Percentiles rank a stretch among this genome's conserved stretches.
Conservation (phyloP, 1,140 invertebrate genomes). For the Centruroides vittatus region DNA sequence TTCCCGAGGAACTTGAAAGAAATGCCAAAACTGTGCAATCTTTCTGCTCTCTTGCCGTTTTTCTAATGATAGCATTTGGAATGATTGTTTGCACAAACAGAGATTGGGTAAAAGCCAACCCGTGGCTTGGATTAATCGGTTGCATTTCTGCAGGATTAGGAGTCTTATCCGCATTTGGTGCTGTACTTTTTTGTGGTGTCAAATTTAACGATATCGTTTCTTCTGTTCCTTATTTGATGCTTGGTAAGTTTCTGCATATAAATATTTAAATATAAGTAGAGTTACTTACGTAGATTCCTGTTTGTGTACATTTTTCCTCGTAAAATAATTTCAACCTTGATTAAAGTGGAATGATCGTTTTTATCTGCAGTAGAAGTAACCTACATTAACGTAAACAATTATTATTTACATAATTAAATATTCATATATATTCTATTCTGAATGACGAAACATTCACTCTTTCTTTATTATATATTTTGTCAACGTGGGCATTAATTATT, state of each 20-base stretch:
- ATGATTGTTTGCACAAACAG: conserved; percentile 53
- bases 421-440: too few species aligned
- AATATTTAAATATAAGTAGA: too few species aligned
- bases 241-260: conserved; percentile 49
- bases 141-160: conserved; percentile 80
- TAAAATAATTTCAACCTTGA: too few species aligned
- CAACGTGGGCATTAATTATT: too few species aligned
- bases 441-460: too few species aligned
- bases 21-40: conserved; percentile 75
- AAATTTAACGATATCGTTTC: conserved; percentile 91
- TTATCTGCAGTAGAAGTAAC: too few species aligned
- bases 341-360: too few species aligned
- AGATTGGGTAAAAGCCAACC: conserved; percentile 75
- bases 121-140: conserved; percentile 76
- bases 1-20: conserved; percentile 74
- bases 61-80: conserved; percentile 49
- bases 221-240: conserved; percentile 83
- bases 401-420: too few species aligned
- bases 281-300: too few species aligned
- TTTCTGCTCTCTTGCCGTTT: conserved; percentile 70
- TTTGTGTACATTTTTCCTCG: too few species aligned
- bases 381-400: too few species aligned
- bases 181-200: conserved; percentile 73
- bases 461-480: too few species aligned
- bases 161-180: conserved; percentile 72